Percentiles rank a stretch among this genome's conserved stretches.
Evolutionary conservation across 30 jellyfish, hydroid and myxozoan genomes (phyloP).

Genomic region (Chrysaora quinquecirrha): DNA sequence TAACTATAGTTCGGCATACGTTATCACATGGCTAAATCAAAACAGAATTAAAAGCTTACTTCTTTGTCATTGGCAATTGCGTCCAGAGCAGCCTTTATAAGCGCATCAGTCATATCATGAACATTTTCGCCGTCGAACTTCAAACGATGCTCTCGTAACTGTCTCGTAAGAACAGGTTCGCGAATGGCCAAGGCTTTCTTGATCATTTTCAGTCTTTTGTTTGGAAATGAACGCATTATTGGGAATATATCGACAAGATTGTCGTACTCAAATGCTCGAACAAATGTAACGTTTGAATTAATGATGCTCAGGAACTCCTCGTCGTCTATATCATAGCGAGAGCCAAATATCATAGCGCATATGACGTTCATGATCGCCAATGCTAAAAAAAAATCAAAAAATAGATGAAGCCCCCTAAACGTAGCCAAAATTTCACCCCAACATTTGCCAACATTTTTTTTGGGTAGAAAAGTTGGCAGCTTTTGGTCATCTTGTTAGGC

Average conservation of each 20-base stretch:
- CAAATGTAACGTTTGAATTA: constrained; percentile 69
- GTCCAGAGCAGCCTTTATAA: constrained; percentile 71
- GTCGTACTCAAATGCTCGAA: constrained; percentile 87
- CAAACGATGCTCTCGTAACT: constrained; percentile 68
- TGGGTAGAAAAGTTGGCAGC: too few relatives aligned
- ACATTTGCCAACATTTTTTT: too few relatives aligned
- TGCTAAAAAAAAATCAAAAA: constrained; percentile 36
- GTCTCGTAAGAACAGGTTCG: constrained; percentile 65
- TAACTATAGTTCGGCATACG: too few relatives aligned
- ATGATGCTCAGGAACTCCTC: constrained; percentile 76
- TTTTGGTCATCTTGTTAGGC: too few relatives aligned
- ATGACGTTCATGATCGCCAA: constrained; percentile 84
- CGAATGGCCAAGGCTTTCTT: constrained; percentile 72
- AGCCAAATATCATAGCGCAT: constrained; percentile 86
- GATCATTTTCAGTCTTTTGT: constrained; percentile 68
- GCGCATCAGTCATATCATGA: constrained; percentile 74
- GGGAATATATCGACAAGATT: constrained; percentile 84
- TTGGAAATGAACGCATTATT: constrained; percentile 70
- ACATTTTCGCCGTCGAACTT: constrained; percentile 63
- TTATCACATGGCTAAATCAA: too few relatives aligned
- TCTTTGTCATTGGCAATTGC: constrained; percentile 69
- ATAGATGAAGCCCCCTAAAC: too few relatives aligned
- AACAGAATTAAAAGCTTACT: constrained; percentile 7
- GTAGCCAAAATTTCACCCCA: too few relatives aligned
- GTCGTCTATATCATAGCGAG: constrained; percentile 76